Evolutionary conservation across 2,797 vertebrate species (phyloP), one percentile per base, ranked within the genome.

Genomic region (Protonibea diacanthus): DNA sequence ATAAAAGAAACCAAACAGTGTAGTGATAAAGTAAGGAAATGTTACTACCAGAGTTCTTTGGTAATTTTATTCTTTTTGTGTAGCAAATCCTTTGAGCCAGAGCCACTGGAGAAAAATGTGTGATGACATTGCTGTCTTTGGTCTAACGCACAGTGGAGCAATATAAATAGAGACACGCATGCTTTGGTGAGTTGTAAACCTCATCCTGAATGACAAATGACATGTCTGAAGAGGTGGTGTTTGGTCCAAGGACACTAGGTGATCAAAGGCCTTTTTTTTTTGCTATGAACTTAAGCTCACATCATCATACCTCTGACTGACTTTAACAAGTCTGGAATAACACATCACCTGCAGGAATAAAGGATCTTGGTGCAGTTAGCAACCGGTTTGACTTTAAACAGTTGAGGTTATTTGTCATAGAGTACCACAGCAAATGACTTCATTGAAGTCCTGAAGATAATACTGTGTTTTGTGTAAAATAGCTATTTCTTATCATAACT

Each of bases 151-250:
- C 42, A 71, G 49, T 47, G 61, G 21, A 61, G 38, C n/a, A 76
- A 45, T 40, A 78, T 13, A 81, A 80, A 78, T 25, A 65, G 40
- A 76, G 40, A 76, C 27, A n/a, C 64, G 62, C 25, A 21, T 60
- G 42, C 29, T 69, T n/a, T 61, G 60, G 57, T 74, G 80, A 71
- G 58, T 47, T 77, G 51, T 17, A 57, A 72, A 73, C 27, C 56
- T 82, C 15, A 44, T 52, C 15, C 45, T 69, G 52, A 83, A 76
- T 79, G 59, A 78, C 17, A 75, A 65, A 49, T 52, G 33, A 40
- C 27, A 69, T 45, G 21, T 78, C 27, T 52, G 49, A 69, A 58
- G 56, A 78, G 51, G 29, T 67, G 15, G 6, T 65, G 56, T 82
- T 85, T 79, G 64, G 58, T 73, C n/a, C 29, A 65, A 78, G 66